Conservation (phyloP, 2,113 vertebrate genomes). For the Accipiter virgatus region DNA sequence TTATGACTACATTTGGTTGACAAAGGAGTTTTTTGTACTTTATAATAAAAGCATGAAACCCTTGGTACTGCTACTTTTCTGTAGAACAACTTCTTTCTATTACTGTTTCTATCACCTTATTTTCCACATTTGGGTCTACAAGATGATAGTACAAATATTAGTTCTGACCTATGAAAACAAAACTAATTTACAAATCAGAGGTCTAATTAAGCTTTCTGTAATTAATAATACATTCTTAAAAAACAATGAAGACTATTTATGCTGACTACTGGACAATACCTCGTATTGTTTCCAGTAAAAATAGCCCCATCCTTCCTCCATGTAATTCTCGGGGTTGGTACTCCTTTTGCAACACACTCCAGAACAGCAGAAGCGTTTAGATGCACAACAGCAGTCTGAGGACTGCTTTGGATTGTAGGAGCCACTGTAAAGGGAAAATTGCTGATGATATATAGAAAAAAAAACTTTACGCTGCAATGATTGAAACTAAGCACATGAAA, state of each 20-base stretch:
- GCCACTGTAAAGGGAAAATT: conserved; percentile 75
- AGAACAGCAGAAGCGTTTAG: conserved; percentile 76
- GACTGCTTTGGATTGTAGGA: conserved; percentile 81
- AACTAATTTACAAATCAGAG: not conserved
- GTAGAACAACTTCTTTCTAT: not conserved
- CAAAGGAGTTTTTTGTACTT: not conserved
- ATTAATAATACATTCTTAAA: not conserved
- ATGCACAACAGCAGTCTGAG: conserved; percentile 71
- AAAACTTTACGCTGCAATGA: not conserved
- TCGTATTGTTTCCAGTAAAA: conserved; percentile 77
- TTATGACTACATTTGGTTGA: not conserved
- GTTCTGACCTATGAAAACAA: not conserved
- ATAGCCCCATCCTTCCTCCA: conserved; percentile 94
- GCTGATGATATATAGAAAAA: not conserved
- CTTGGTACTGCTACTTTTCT: not conserved
- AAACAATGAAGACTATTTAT: not conserved
- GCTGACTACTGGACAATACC: conserved; percentile 64
- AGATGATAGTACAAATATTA: not conserved
- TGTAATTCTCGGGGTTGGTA: conserved; percentile 85
- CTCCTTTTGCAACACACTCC: conserved; percentile 84
- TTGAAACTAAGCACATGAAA: not conserved
- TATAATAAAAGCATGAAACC: not conserved
- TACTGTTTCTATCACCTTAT: not conserved
- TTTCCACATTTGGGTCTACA: not conserved
- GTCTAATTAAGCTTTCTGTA: not conserved